Conservation (phyloP, 2,888 invertebrate species). For the Sphecodes monilicornis region DNA sequence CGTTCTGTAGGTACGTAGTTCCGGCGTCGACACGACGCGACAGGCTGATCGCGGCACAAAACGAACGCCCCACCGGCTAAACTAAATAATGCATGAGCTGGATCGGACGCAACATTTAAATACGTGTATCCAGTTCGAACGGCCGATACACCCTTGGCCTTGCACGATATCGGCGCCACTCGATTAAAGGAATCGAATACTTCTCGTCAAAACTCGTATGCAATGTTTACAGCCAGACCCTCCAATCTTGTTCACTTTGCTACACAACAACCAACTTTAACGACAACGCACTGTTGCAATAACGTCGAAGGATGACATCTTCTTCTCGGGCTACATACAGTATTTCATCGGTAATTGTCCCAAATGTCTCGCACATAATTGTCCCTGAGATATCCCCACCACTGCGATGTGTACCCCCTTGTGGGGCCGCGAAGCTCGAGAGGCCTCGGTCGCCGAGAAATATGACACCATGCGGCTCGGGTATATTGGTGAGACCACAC, state of each 20-base stretch:
- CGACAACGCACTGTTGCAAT: too few species aligned
- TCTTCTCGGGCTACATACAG: too few species aligned
- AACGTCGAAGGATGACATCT: too few species aligned
- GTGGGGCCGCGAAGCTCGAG: too few species aligned
- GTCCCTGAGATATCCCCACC: too few species aligned
- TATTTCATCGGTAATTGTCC: too few species aligned
- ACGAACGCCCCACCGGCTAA: constrained; percentile 72
- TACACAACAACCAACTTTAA: not conserved
- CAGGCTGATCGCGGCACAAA: constrained; percentile 74
- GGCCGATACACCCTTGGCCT: constrained; percentile 69
- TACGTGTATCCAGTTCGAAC: constrained; percentile 70
- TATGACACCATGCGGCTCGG: too few species aligned
- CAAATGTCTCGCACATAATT: too few species aligned
- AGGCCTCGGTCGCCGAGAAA: too few species aligned
- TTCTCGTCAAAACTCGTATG: not conserved
- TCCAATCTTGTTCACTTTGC: not conserved
- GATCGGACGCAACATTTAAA: constrained; percentile 80
- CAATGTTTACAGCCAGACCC: not conserved
- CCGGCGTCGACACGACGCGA: constrained; percentile 77
- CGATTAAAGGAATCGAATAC: constrained; percentile 25
- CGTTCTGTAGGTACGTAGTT: constrained; percentile 69
- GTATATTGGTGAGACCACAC: too few species aligned
- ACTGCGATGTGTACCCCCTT: too few species aligned
- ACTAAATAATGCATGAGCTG: constrained; percentile 81
- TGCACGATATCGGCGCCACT: constrained; percentile 51